phyloP scores from a whole-genome alignment of 1,140 invertebrate genomes.

The Cheumatopsyche charites region DNA sequence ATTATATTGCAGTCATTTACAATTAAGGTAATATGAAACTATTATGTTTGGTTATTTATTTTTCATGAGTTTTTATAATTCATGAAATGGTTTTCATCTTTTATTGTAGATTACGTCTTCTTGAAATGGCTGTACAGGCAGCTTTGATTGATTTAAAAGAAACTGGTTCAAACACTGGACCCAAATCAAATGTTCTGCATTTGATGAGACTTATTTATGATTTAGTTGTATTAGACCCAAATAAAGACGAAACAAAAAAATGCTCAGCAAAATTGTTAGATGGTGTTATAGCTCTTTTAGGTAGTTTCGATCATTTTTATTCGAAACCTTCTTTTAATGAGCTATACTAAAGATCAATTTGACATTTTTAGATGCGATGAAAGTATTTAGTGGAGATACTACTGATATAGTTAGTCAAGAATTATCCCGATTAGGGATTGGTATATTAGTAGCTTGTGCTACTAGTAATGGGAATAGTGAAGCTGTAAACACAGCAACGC shows the following conservation, averaged over 20 bases:
- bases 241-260: slow-evolving; percentile 61
- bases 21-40: slow-evolving; percentile 52
- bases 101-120: slow-evolving; percentile 60
- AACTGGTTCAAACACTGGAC: slow-evolving; percentile 53
- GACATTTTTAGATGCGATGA: slow-evolving; percentile 41
- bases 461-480: slow-evolving; percentile 11
- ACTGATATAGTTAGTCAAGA: slow-evolving; percentile 34
- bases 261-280: slow-evolving; percentile 64
- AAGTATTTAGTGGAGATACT: slow-evolving; percentile 44
- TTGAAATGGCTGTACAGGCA: slow-evolving; percentile 68
- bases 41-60: background rate
- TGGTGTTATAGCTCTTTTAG: slow-evolving; percentile 62
- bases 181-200: slow-evolving; percentile 65
- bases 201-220: slow-evolving; percentile 67
- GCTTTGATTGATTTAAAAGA: slow-evolving; percentile 65
- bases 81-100: slow-evolving; percentile 4
- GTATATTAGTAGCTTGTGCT: slow-evolving; percentile 42
- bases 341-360: background rate
- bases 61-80: slow-evolving; percentile 1
- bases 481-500: background rate
- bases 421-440: slow-evolving; percentile 40
- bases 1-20: slow-evolving; percentile 63
- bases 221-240: slow-evolving; percentile 64
- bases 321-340: background rate
- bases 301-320: slow-evolving; percentile 23